Evolutionary conservation across 2,888 invertebrate genomes (phyloP).

Genomic region (Oegoconia quadripuncta): DNA sequence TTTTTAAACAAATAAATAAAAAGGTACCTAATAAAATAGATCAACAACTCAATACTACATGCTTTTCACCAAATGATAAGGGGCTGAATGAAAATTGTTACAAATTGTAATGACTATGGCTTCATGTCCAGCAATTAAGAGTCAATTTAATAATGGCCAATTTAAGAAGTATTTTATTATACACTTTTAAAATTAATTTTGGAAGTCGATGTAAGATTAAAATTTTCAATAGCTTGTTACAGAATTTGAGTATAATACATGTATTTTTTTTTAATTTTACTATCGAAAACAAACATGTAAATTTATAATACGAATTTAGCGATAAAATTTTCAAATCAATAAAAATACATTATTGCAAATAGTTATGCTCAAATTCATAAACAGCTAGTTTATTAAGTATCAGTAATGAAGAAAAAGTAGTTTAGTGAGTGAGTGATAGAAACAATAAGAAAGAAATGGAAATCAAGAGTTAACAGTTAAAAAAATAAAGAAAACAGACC

Average conservation of each 20-base stretch:
- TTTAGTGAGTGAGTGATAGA: slow-evolving; percentile 42
- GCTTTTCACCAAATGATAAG: slow-evolving; percentile 35
- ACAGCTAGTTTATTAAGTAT: slow-evolving; percentile 25
- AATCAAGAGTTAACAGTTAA: slow-evolving; percentile 23
- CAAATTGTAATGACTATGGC: slow-evolving; percentile 16
- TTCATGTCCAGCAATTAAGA: slow-evolving; percentile 19
- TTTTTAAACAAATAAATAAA: slow-evolving; percentile 63
- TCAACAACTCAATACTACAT: slow-evolving; percentile 41
- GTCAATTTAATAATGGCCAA: slow-evolving; percentile 21
- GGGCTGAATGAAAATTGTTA: slow-evolving; percentile 14
- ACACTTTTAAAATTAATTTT: slow-evolving; percentile 20
- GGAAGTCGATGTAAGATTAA: slow-evolving; percentile 23
- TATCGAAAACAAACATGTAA: too few relatives aligned
- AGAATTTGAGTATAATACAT: slow-evolving; percentile 35
- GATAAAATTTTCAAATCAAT: slow-evolving; percentile 8
- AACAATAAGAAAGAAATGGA: slow-evolving; percentile 32
- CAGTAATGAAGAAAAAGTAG: slow-evolving; percentile 39
- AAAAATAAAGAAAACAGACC: slow-evolving; percentile 22
- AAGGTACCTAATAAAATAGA: slow-evolving; percentile 23
- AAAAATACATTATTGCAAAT: background rate
- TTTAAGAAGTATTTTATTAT: slow-evolving; percentile 21
- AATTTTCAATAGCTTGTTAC: slow-evolving; percentile 13
- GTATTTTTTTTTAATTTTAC: background rate
- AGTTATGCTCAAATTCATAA: slow-evolving; percentile 39
- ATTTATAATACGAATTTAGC: background rate